phyloP scores from a whole-genome alignment of 2,113 vertebrate species.

The Oreocharis arfaki region DNA sequence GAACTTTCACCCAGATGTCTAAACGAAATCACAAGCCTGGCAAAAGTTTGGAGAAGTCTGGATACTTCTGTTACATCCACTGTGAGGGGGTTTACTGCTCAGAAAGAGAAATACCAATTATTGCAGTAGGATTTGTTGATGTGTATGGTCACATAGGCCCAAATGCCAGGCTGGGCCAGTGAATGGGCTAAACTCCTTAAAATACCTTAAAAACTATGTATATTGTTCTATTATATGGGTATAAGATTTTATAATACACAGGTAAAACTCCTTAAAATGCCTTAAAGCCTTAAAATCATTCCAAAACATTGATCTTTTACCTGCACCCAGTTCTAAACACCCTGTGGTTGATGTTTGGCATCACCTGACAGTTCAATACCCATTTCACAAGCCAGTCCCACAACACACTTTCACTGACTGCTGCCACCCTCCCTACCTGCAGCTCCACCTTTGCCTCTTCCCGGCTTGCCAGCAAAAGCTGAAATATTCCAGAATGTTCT shows the following conservation, averaged over 20 bases:
- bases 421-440: neutral
- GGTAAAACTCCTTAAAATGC: neutral
- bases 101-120: neutral
- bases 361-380: fast-evolving
- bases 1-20: neutral
- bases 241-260: too few relatives aligned
- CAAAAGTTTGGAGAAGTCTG: neutral
- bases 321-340: neutral
- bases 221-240: too few relatives aligned
- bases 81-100: neutral
- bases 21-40: neutral
- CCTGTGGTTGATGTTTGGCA: neutral
- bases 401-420: neutral
- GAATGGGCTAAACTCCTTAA: neutral
- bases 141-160: fast-evolving
- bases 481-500: neutral
- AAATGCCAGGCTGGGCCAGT: neutral
- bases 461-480: neutral
- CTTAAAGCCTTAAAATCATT: neutral
- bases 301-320: neutral
- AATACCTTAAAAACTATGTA: neutral
- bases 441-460: neutral
- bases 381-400: neutral
- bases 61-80: neutral
- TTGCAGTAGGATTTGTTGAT: neutral